A percentile compares a stretch with the other conserved stretches of the same genome.
phyloP scores from a whole-genome alignment of 1,140 invertebrate species.

The Drosophila rufa region DNA sequence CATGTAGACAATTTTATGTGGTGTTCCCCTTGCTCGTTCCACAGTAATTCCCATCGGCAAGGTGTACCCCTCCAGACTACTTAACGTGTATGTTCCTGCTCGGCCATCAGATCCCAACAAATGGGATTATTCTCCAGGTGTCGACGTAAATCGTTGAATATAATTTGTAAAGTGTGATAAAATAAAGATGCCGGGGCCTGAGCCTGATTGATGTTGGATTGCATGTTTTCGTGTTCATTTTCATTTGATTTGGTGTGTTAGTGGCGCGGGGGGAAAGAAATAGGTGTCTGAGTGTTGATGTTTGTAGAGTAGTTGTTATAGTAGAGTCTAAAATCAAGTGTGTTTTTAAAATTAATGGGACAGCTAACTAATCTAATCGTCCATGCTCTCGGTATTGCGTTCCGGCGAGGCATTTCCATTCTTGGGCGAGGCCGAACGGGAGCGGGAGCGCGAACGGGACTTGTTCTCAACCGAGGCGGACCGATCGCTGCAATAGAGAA shows the following conservation, averaged over 20 bases:
- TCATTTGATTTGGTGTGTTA: constrained; percentile 25
- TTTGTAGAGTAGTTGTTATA: constrained; percentile 64
- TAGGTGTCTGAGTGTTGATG: constrained; percentile 63
- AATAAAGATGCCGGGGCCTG: constrained; percentile 34
- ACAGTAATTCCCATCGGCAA: constrained; percentile 29
- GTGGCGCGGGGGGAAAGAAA: constrained; percentile 28
- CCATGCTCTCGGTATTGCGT: constrained; percentile 81
- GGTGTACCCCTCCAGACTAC: background rate
- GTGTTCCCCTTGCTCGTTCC: constrained; percentile 17
- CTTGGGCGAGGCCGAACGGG: constrained; percentile 83
- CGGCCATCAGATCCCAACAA: constrained; percentile 6
- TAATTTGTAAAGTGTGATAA: background rate
- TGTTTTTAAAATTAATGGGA: constrained; percentile 74
- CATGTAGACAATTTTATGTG: constrained; percentile 50
- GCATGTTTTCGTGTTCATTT: constrained; percentile 26
- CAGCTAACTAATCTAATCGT: constrained; percentile 81
- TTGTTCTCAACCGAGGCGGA: constrained; percentile 85
- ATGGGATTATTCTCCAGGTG: background rate
- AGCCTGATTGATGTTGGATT: constrained; percentile 40
- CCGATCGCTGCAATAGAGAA: constrained; percentile 84
- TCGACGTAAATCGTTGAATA: background rate
- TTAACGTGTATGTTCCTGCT: constrained; percentile 8
- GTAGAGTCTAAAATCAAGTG: constrained; percentile 77
- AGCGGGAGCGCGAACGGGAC: constrained; percentile 85
- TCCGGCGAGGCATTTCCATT: constrained; percentile 85